Evolutionary conservation across 1,140 invertebrate genomes (phyloP).

Genomic region (Drosophila orosa): DNA sequence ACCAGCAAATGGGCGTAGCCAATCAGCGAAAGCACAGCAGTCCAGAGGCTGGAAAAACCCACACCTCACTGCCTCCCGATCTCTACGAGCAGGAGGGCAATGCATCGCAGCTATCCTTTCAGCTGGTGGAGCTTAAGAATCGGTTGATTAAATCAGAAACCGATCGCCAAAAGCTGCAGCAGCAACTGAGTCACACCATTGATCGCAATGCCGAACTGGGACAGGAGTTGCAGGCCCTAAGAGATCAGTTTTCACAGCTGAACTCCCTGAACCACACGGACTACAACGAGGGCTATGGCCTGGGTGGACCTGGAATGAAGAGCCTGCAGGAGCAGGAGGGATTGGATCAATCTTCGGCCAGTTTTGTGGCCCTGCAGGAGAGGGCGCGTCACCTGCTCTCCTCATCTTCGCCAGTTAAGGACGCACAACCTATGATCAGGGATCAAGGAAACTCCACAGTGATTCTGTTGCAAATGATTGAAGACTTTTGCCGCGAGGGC

Average conservation of each 20-base stretch:
- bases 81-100: conserved; percentile 64
- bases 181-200: conserved; percentile 85
- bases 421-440: conserved; percentile 72
- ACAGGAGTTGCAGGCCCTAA: conserved; percentile 85
- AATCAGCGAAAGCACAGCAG: conserved; percentile 49
- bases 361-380: conserved; percentile 84
- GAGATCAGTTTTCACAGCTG: conserved; percentile 85
- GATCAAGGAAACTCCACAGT: conserved; percentile 84
- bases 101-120: conserved; percentile 78
- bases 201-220: conserved; percentile 86
- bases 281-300: conserved; percentile 86
- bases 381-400: conserved; percentile 85
- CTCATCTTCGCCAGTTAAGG: conserved; percentile 51
- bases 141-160: conserved; percentile 85
- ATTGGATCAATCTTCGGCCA: conserved; percentile 59
- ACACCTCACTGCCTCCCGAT: conserved; percentile 70
- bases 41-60: conserved; percentile 46
- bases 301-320: conserved; percentile 60
- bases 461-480: conserved; percentile 86
- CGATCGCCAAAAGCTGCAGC: conserved; percentile 86
- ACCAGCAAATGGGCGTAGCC: conserved; percentile 71
- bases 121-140: conserved; percentile 85
- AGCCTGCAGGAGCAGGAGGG: conserved; percentile 51
- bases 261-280: conserved; percentile 85
- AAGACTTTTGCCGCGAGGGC: conserved; percentile 87